Evolutionary conservation across 2,888 invertebrate genomes (phyloP), one percentile per base, ranked within the genome.

Genomic region (Octonoba sinensis): DNA sequence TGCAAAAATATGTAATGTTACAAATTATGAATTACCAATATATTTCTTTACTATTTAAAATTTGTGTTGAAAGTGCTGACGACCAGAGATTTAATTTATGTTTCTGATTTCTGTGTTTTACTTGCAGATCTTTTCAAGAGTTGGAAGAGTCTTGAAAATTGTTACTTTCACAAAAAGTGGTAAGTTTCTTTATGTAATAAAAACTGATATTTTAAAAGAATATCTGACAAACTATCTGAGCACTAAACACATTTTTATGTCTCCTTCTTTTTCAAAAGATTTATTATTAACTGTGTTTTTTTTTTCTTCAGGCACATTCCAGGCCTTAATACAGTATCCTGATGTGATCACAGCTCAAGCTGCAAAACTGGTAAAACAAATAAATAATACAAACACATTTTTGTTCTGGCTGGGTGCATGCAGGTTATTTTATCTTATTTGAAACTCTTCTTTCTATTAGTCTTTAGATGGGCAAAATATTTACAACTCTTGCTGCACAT

Each of bases 121-220:
- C 86, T 86, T 91, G 87, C 94, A 98, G 92, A 97, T 99, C 90
- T 99, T 99, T 92, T 96, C 97, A 87, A 93, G 98, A 87, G 98
- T 95, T 90, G 99, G 99, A 87, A 98, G 97, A 91, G 98, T 99
- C 87, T 92, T 99, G 88, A 98, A 99, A 91, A 99, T 99, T 88
- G 99, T 99, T 89, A 99, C 99, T 87, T 99, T 99, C 91, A 99
- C 96, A 88, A 99, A 99, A 92, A 99, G 99, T 90, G 97, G 98
- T 96, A 92, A 95, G 95, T 72, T 20, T n/a, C 44, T 27, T n/a
- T 66, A n/a, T n/a, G n/a, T n/a, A n/a, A n/a, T n/a, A n/a, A n/a
- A n/a, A n/a, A n/a, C n/a, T n/a, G n/a, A n/a, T n/a, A n/a, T n/a
- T n/a, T n/a, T n/a, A n/a, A n/a, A n/a, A n/a, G n/a, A n/a, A n/a